Conservation (phyloP, 2,113 vertebrate species). For the Mustela lutreola region DNA sequence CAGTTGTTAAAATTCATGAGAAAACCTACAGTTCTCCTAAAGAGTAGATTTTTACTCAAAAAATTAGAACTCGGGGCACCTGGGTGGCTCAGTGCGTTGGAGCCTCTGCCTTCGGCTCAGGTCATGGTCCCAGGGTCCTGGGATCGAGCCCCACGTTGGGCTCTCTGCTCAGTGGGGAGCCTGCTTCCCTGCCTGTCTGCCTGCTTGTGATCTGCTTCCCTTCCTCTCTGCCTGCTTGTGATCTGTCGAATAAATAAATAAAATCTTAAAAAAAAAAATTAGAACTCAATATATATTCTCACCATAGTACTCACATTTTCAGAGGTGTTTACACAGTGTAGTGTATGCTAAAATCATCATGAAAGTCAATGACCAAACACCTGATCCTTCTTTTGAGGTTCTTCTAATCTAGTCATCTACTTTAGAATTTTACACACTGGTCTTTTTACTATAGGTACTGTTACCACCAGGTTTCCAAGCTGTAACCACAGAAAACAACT, state of each 20-base stretch:
- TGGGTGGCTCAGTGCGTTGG: too few relatives aligned
- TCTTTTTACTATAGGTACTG: constrained; percentile 26
- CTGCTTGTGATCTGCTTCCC: too few relatives aligned
- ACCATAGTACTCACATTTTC: neutral
- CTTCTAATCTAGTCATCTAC: constrained; percentile 31
- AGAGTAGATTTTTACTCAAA: constrained; percentile 37
- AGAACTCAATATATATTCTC: neutral
- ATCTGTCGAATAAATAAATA: too few relatives aligned
- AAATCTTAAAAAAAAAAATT: neutral
- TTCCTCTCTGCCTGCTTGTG: too few relatives aligned
- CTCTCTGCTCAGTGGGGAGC: too few relatives aligned
- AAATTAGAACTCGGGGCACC: neutral
- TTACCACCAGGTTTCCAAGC: neutral
- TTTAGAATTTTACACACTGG: constrained; percentile 32
- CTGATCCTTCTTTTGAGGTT: neutral
- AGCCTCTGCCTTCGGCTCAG: too few relatives aligned
- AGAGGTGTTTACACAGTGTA: neutral
- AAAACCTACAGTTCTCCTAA: neutral
- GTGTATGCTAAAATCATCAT: neutral
- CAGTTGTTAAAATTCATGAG: constrained; percentile 29
- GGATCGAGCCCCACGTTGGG: too few relatives aligned
- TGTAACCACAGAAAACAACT: constrained; percentile 14
- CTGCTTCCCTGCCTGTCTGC: too few relatives aligned
- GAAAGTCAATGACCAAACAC: constrained; percentile 24
- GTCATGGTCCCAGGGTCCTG: too few relatives aligned